Conservation (phyloP, 2,888 invertebrate species). For the Drosophila fungiperda region DNA sequence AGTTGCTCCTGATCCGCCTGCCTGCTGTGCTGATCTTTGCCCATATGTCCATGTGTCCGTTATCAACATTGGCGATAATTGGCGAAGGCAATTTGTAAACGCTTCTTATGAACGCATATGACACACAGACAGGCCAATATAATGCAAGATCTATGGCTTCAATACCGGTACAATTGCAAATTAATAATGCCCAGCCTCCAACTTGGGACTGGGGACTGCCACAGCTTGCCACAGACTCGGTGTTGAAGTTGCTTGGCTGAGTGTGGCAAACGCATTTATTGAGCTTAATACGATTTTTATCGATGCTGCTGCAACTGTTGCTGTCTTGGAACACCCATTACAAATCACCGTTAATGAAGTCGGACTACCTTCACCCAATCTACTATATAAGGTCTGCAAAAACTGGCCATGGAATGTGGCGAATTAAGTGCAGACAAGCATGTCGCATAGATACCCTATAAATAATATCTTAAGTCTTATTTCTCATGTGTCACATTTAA, state of each 20-base stretch:
- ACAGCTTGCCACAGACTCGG: not conserved
- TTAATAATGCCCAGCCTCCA: slow-evolving; percentile 67
- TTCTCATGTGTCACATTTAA: not conserved
- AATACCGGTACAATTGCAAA: slow-evolving; percentile 45
- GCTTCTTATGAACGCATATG: slow-evolving; percentile 60
- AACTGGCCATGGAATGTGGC: slow-evolving; percentile 33
- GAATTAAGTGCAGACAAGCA: slow-evolving; percentile 14
- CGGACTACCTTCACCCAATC: slow-evolving; percentile 24
- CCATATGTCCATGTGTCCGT: slow-evolving; percentile 40
- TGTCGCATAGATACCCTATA: not conserved
- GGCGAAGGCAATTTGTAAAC: slow-evolving; percentile 70
- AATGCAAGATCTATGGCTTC: slow-evolving; percentile 73
- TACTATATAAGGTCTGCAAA: slow-evolving; percentile 1
- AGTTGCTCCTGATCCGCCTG: slow-evolving; percentile 34
- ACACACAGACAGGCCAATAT: slow-evolving; percentile 62
- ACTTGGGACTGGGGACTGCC: not conserved
- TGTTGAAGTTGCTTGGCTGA: slow-evolving; percentile 8
- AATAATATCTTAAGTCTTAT: not conserved
- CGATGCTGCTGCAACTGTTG: slow-evolving; percentile 22
- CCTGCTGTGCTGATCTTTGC: slow-evolving; percentile 30
- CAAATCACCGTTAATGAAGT: slow-evolving; percentile 78
- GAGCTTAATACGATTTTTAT: slow-evolving; percentile 67
- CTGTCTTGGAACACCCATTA: slow-evolving; percentile 58
- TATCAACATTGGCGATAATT: slow-evolving; percentile 71
- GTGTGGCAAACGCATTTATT: slow-evolving; percentile 68